Base-by-base conservation (phyloP, 2,888 invertebrate genomes). In the Drosophila histrio region DNA sequence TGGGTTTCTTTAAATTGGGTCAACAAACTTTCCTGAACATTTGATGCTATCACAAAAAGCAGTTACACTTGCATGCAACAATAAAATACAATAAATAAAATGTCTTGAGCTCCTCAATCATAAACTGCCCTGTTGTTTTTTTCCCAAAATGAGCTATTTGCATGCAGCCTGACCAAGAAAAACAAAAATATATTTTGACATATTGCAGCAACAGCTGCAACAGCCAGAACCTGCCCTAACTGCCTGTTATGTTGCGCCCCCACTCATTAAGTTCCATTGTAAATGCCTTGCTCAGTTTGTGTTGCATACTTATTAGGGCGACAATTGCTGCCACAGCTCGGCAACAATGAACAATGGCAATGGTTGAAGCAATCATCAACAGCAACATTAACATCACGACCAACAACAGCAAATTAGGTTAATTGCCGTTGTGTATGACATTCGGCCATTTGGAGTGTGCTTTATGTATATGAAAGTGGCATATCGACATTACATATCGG, bases 361-460 rank as follows among this genome's bases (percentile, higher is more conserved):
- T 38, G 19, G 17, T 65, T 59, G 49, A 58, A 47, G 68, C 50
- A 69, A 67, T 78, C 75, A 71, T 67, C 67, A 67, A 60, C 43
- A 63, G 53, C 52, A 62, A 22, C 71, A 81, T 77, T 69, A 86
- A 83, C 77, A 61, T 44, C 47, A 74, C 41, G 4, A 8, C 5
- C 41, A 24, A 15, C 22, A 41, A 13, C 30, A 13, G 62, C 49
- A 64, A 81, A 77, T 77, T 83, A 87, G 87, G 87, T 84, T 83
- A 83, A 85, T 87, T 87, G 62, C 67, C 60, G 43, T 68, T 82
- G 72, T 79, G 88, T 82, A 66, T 72, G 86, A 32, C 77, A 68
- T 53, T 85, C 63, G 61, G 47, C 38, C 73, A 77, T 77, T 78
- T 65, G 36, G 11, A 17, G 17, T 8, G 17, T 17, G 7, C 24